Conservation (phyloP, 1,140 invertebrate species). For the Ceratina australensis region DNA sequence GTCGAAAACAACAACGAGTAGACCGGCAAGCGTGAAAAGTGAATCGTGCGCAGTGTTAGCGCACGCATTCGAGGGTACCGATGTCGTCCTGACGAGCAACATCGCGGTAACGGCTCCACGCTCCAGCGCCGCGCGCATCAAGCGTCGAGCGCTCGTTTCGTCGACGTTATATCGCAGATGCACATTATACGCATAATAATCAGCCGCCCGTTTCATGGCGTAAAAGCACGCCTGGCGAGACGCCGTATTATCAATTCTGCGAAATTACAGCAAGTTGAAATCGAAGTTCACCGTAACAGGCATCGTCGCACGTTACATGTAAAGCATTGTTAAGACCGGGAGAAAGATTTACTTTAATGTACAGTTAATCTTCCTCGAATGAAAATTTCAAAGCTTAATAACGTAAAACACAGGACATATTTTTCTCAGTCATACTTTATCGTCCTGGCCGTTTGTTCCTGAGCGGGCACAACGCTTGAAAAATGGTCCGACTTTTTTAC, state of each 20-base stretch:
- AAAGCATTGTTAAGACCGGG: too few relatives aligned
- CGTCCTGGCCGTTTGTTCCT: neutral
- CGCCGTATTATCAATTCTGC: constrained; percentile 51
- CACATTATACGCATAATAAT: constrained; percentile 63
- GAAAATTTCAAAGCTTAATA: too few relatives aligned
- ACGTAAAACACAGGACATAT: neutral
- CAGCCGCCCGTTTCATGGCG: constrained; percentile 40
- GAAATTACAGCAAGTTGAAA: constrained; percentile 57
- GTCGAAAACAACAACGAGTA: constrained; percentile 34
- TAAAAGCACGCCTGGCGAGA: constrained; percentile 43
- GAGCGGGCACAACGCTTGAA: constrained; percentile 2
- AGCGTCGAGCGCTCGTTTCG: constrained; percentile 3
- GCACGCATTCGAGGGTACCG: neutral
- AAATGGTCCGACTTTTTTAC: constrained; percentile 12
- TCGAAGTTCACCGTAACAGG: constrained; percentile 52
- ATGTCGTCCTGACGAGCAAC: constrained; percentile 30
- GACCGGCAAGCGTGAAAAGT: constrained; percentile 23
- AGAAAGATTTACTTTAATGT: too few relatives aligned
- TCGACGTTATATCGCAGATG: constrained; percentile 44
- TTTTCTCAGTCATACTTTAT: constrained; percentile 10
- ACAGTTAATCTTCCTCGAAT: too few relatives aligned
- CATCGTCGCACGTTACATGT: neutral
- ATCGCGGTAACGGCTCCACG: constrained; percentile 30
- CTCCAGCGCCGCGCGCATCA: constrained; percentile 22
- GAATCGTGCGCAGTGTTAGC: too few relatives aligned